Conservation (phyloP, 2,888 invertebrate genomes). For the Cotesia congregata region DNA sequence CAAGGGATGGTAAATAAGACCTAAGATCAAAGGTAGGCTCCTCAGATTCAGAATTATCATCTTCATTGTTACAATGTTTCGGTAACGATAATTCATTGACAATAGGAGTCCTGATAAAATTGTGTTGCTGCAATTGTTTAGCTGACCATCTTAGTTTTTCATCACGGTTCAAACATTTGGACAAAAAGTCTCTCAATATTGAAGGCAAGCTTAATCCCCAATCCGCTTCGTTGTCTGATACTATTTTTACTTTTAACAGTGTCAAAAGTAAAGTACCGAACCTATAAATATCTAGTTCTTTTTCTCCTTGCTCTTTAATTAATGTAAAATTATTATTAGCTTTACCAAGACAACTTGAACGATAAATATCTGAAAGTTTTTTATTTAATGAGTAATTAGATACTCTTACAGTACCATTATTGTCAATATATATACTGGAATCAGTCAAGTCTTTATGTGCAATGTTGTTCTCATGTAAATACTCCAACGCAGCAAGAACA, state of each 20-base stretch:
- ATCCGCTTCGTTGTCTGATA: conserved; percentile 72
- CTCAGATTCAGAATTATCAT: conserved; percentile 59
- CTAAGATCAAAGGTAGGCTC: conserved; percentile 56
- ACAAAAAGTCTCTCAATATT: conserved; percentile 81
- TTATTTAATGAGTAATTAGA: conserved; percentile 82
- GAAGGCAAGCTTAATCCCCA: conserved; percentile 74
- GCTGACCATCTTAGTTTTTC: conserved; percentile 83
- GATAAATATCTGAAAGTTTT: conserved; percentile 75
- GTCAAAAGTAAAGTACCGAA: conserved; percentile 80
- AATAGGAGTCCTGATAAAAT: conserved; percentile 76
- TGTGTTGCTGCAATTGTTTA: conserved; percentile 82
- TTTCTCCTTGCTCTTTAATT: conserved; percentile 72
- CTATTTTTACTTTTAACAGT: conserved; percentile 73
- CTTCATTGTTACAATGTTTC: conserved; percentile 55
- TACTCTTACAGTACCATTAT: conserved; percentile 74
- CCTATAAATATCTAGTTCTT: conserved; percentile 82
- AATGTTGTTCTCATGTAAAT: conserved; percentile 85
- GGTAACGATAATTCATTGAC: conserved; percentile 70
- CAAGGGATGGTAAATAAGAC: not conserved
- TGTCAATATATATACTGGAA: conserved; percentile 81
- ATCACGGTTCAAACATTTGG: conserved; percentile 79
- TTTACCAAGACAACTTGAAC: conserved; percentile 61
- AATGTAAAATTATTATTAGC: conserved; percentile 65
- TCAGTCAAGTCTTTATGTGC: conserved; percentile 87
- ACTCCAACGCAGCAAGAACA: conserved; percentile 81